These are phyloP conservation scores for Sigmodon hispidus DNA, from an alignment of 2,113 vertebrate species.

Conservation along the genomic window DNA sequence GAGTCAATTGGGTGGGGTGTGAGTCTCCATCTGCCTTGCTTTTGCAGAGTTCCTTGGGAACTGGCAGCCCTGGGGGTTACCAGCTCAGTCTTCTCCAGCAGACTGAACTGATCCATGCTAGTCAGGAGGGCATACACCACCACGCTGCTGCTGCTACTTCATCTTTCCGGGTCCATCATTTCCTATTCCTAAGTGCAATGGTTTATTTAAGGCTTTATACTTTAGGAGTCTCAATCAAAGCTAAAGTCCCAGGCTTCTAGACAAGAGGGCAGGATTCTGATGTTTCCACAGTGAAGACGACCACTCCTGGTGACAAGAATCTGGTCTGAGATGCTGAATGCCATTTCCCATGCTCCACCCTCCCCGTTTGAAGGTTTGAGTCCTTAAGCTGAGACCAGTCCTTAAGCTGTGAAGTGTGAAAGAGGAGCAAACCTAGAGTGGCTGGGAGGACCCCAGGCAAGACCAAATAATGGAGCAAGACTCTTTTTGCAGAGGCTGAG, in stretches of 20 bases:
- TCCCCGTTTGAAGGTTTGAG: not conserved
- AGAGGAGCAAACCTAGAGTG: too few species aligned
- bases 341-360: not conserved
- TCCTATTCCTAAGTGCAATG: not conserved
- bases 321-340: not conserved
- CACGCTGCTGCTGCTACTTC: not conserved
- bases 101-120: not conserved
- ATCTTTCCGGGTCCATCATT: not conserved
- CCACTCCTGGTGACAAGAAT: not conserved
- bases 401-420: not conserved
- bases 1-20: not conserved
- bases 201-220: not conserved
- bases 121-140: not conserved
- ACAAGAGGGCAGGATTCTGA: not conserved
- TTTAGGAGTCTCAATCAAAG: not conserved
- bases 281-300: not conserved
- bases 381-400: not conserved
- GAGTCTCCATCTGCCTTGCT: not conserved
- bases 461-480: too few species aligned
- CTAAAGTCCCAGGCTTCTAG: not conserved
- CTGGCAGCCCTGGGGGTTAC: not conserved
- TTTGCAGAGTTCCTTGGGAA: not conserved
- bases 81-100: constrained; percentile 1
- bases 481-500: not conserved
- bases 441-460: not conserved